Evolutionary conservation across 2,888 invertebrate species (phyloP).

Genomic region (Leucophora obtusa): DNA sequence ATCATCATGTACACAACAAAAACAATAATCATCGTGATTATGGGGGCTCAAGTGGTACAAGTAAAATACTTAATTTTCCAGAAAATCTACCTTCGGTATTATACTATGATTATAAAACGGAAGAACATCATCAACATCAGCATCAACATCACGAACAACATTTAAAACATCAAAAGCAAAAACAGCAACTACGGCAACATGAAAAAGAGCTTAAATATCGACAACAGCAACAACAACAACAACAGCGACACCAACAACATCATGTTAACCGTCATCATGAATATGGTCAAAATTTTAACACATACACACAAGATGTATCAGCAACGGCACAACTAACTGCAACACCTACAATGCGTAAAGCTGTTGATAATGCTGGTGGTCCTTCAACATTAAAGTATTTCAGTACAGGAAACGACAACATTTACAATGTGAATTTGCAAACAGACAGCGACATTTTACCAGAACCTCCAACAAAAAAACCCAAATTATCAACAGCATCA

Average conservation of each 20-base stretch:
- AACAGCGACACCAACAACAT: slow-evolving; percentile 43
- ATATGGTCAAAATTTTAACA: slow-evolving; percentile 56
- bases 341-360: slow-evolving; percentile 6
- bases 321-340: slow-evolving; percentile 10
- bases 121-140: slow-evolving; percentile 77
- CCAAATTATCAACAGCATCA: slow-evolving; percentile 66
- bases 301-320: slow-evolving; percentile 3
- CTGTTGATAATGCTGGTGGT: slow-evolving; percentile 19
- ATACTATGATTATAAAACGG: slow-evolving; percentile 77
- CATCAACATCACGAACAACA: slow-evolving; percentile 75
- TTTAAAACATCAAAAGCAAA: slow-evolving; percentile 72
- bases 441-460: slow-evolving; percentile 76
- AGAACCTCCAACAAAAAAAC: slow-evolving; percentile 74
- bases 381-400: slow-evolving; percentile 53
- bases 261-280: slow-evolving; percentile 54
- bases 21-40: slow-evolving; percentile 54
- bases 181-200: slow-evolving; percentile 56
- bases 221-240: slow-evolving; percentile 57
- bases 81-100: slow-evolving; percentile 77
- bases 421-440: slow-evolving; percentile 70
- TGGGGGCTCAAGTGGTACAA: slow-evolving; percentile 26
- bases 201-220: slow-evolving; percentile 66
- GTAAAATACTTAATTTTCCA: slow-evolving; percentile 76
- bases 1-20: slow-evolving; percentile 32
- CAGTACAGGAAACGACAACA: slow-evolving; percentile 64